Conservation (phyloP, 2,888 invertebrate genomes). For the Panopea generosa region DNA sequence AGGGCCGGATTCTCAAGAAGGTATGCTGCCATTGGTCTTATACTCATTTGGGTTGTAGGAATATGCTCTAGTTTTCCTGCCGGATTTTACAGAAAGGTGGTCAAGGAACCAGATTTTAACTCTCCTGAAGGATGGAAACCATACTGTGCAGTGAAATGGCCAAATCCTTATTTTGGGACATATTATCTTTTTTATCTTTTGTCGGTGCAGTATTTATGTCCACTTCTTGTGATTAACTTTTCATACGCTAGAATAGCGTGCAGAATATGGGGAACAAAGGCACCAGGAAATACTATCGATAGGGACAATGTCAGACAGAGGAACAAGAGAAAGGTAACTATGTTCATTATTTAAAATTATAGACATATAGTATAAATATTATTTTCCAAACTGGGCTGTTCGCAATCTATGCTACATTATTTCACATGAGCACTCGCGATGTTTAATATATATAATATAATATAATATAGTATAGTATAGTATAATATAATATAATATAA, state of each 20-base stretch:
- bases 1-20: constrained; percentile 90
- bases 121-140: constrained; percentile 70
- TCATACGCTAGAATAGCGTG: constrained; percentile 93
- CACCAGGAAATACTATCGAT: constrained; percentile 92
- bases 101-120: constrained; percentile 23
- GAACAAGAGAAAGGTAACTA: constrained; percentile 92
- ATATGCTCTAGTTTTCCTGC: constrained; percentile 88
- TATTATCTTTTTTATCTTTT: constrained; percentile 84
- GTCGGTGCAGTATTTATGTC: constrained; percentile 90
- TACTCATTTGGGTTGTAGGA: constrained; percentile 91
- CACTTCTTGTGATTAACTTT: constrained; percentile 92
- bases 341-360: background rate
- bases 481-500: no score
- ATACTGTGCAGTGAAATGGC: constrained; percentile 79
- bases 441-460: no score
- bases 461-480: no score
- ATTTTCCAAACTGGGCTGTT: no score
- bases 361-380: no score
- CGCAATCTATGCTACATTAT: no score
- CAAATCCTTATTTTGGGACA: constrained; percentile 74
- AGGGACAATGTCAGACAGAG: constrained; percentile 91
- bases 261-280: constrained; percentile 92
- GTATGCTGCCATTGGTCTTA: constrained; percentile 90
- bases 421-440: no score
- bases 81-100: constrained; percentile 84